Base-by-base conservation (phyloP, 2,888 invertebrate species). In the Pterostichus madidus region DNA sequence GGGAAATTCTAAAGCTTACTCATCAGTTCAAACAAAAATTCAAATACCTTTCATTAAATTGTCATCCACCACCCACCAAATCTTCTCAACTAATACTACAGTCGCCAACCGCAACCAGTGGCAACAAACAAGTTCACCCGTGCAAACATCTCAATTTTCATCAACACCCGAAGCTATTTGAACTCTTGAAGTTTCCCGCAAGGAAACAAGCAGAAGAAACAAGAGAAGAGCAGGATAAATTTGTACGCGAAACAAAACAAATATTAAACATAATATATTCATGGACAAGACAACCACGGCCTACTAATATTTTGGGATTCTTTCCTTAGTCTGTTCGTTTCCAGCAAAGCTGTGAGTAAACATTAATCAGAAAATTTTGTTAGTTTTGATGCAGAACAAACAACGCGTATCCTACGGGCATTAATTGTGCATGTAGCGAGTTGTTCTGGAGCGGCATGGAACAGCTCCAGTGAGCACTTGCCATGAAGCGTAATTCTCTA, bases 321-420 rank as follows among this genome's bases (percentile, higher is more conserved):
- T 71, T 71, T 71, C 8, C 68, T 15, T 39, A 68, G 68, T 8
- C 15, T 17, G 73, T 73, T 73, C 73, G 73, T 39, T 64, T 35
- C 15, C 32, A n/a, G 39, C 7, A 64, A 64, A 39, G 64, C 44
- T 39, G 79, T 24, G 35, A 80, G 80, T 80, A 80, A 80, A 80
- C 73, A 80, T 80, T 73, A 80, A 80, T 80, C 71, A 80, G 53
- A 80, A 80, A 80, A 80, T 80, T 80, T 71, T 73, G 80, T 80
- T 80, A 56, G 73, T 71, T 80, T 80, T 80, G 80, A 80, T 56
- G 80, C 32, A 46, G 79, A 79, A 64, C 49, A 79, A 79, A 79
- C 79, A 79, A 44, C 10, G 32, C 8, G 52, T 75, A 75, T 49
- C 75, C 75, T 49, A 15, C 17, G 52, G 75, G 52, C 75, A 75